These are phyloP conservation scores for Orius laevigatus DNA, from an alignment of 1,140 invertebrate species.

Conservation along the genomic window DNA sequence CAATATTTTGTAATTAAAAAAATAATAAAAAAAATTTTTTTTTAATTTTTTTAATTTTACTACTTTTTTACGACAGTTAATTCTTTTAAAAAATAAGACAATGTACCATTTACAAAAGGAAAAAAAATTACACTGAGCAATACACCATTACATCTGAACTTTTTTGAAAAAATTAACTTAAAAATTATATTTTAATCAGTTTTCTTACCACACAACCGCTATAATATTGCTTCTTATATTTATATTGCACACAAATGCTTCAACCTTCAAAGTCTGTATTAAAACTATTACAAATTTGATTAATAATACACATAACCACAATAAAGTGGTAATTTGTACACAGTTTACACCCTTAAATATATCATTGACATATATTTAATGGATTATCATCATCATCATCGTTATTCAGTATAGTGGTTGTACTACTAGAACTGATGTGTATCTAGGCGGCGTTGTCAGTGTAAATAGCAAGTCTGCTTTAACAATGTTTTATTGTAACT, in stretches of 20 bases:
- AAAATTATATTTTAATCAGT: neutral
- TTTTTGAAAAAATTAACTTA: neutral
- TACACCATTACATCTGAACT: conserved; percentile 12
- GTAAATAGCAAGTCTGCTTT: conserved; percentile 11
- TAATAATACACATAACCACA: neutral
- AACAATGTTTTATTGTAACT: neutral
- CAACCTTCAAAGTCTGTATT: neutral
- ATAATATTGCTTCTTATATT: conserved; percentile 5
- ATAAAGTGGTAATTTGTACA: too few species aligned
- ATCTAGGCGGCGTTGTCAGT: conserved; percentile 10
- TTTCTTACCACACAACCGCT: conserved; percentile 3
- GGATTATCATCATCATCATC: too few species aligned
- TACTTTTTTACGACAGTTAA: neutral
- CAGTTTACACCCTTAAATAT: too few species aligned
- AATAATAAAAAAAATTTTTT: conserved; percentile 3
- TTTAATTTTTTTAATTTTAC: conserved; percentile 1
- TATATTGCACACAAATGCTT: conserved; percentile 3
- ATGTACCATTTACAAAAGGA: conserved; percentile 8
- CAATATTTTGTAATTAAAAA: conserved; percentile 10
- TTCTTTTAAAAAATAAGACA: neutral
- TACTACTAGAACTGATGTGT: neutral
- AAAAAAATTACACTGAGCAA: conserved; percentile 16
- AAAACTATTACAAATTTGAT: conserved; percentile 5
- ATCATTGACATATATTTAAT: too few species aligned
- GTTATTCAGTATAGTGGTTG: too few species aligned